Conservation (phyloP, 2,113 vertebrate genomes). For the Hydropotes inermis region DNA sequence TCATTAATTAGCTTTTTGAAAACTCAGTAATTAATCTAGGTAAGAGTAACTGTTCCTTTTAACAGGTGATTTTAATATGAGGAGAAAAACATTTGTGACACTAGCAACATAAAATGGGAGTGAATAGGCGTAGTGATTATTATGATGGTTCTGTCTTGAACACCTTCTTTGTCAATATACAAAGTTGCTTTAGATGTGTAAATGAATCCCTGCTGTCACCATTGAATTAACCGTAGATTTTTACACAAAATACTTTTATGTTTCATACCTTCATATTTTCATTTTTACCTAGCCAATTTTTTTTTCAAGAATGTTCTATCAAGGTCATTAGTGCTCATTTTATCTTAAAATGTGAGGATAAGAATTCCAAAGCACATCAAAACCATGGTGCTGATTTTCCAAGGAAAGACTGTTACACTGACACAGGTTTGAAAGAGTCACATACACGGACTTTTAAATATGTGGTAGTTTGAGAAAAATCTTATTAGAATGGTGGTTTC, state of each 20-base stretch:
- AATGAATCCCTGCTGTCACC: slow-evolving; percentile 37
- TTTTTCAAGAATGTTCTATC: not conserved
- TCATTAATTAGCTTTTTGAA: slow-evolving; percentile 53
- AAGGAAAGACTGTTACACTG: slow-evolving; percentile 26
- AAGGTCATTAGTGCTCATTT: slow-evolving; percentile 37
- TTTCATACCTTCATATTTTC: not conserved
- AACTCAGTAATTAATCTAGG: slow-evolving; percentile 53
- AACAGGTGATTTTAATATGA: slow-evolving; percentile 33
- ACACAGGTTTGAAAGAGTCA: slow-evolving; percentile 9
- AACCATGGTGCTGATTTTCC: not conserved
- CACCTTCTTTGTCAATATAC: slow-evolving; percentile 45
- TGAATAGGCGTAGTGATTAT: not conserved
- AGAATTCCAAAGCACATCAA: slow-evolving; percentile 11
- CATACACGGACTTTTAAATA: slow-evolving; percentile 31
- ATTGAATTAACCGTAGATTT: not conserved
- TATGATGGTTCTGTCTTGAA: not conserved
- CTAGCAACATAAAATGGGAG: not conserved
- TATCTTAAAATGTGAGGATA: slow-evolving; percentile 37
- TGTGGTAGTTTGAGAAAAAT: slow-evolving; percentile 16
- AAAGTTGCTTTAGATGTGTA: slow-evolving; percentile 49
- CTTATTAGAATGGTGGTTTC: slow-evolving; percentile 40
- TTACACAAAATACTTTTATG: not conserved
- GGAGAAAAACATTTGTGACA: not conserved
- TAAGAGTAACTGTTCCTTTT: slow-evolving; percentile 30
- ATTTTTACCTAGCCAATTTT: not conserved